These are phyloP conservation scores for Arctocebus calabarensis DNA, from an alignment of 2,797 vertebrate genomes.

Conservation along the genomic window DNA sequence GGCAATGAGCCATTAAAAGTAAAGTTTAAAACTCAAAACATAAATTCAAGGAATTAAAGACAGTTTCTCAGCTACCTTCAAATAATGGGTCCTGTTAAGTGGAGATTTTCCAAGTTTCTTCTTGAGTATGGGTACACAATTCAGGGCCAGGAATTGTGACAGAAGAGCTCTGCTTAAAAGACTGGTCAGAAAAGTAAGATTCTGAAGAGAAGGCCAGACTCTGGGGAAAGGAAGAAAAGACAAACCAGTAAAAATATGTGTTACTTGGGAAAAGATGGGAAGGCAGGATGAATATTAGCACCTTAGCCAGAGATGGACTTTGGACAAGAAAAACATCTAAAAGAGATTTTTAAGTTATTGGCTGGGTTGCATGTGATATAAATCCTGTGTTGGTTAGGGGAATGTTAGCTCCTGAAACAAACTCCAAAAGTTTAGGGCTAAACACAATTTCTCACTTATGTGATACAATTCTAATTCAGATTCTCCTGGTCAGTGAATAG, in stretches of 20 bases:
- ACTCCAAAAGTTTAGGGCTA: not conserved
- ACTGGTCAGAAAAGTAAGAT: not conserved
- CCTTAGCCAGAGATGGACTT: not conserved
- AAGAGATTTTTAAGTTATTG: not conserved
- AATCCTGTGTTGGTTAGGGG: not conserved
- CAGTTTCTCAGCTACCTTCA: slow-evolving; percentile 20
- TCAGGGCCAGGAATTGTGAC: not conserved
- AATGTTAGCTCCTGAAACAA: not conserved
- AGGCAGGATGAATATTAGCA: not conserved
- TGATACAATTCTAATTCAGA: not conserved
- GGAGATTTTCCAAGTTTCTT: slow-evolving; percentile 15
- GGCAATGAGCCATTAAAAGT: not conserved
- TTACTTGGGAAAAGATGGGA: not conserved
- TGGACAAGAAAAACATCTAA: not conserved
- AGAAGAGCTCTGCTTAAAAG: not conserved
- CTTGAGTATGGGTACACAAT: not conserved
- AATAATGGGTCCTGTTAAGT: not conserved
- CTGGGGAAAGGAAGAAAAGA: not conserved
- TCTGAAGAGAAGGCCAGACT: not conserved
- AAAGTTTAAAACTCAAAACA: slow-evolving; percentile 30
- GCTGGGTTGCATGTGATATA: not conserved
- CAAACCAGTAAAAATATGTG: not conserved
- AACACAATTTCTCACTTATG: not conserved
- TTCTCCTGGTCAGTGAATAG: not conserved
- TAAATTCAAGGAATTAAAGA: not conserved